Base-by-base conservation (phyloP, 2,888 invertebrate species). In the Rhimphoctona megacephalus region DNA sequence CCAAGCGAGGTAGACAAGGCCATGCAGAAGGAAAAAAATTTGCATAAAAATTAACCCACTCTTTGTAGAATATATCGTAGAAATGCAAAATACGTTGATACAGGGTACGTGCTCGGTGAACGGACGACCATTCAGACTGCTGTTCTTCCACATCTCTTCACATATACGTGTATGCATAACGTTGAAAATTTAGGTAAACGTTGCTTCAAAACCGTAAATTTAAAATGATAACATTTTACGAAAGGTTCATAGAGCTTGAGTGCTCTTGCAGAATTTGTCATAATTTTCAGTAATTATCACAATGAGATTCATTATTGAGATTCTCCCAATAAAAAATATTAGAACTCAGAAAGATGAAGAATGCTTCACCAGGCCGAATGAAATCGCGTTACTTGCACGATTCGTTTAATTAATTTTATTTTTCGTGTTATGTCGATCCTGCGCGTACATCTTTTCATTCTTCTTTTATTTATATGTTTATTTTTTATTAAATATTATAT, bases 41-140 rank as follows among this genome's bases (percentile, higher is more conserved):
- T 82, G 79, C 85, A 85, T 85, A 74, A 85, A 85, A 85, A 82
- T 85, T 82, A 85, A 74, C 54, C 52, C 61, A 74, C 43, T 79
- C 82, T 82, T 66, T 33, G 30, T 46, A 46, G 57, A 54, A 66
- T 67, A 25, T 67, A 74, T 73, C 66, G 33, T 46, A 64, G 69
- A 82, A 85, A 82, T 78, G 82, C 74, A 85, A 85, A 85, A 69
- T 79, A 82, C 74, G 82, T 79, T 79, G 74, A 82, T 76, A 74
- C 57, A 74, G 69, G n/a, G 64, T 72, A 82, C 82, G 82, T 82
- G 82, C 74, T 74, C 57, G 67, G 74, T 69, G 33, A 79, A 78
- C 74, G 61, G 52, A 79, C 33, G 49, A 61, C 30, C 39, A 61
- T 39, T 61, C 74, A 25, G 17, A 46, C n/a, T 33, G 43, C 43